Conservation (phyloP, 2,888 invertebrate genomes). For the Microplitis manilae region DNA sequence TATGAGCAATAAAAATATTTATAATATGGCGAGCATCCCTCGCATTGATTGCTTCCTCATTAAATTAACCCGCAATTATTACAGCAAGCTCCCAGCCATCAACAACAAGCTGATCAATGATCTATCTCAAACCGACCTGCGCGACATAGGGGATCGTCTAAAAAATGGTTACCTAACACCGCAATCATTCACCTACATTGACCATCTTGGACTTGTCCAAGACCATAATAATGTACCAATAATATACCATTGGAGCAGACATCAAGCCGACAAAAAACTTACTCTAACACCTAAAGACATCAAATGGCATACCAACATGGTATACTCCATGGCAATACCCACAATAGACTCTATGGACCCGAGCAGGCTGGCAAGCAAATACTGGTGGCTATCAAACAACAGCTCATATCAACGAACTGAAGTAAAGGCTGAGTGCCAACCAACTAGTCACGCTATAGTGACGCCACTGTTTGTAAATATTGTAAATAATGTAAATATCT, state of each 20-base stretch:
- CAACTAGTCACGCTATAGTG: no score
- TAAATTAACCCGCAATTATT: neutral
- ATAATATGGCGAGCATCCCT: slow-evolving; percentile 30
- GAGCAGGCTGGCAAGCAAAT: no score
- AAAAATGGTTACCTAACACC: neutral
- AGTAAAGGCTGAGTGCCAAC: no score
- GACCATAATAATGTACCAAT: neutral
- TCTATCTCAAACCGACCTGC: neutral
- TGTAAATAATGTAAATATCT: no score
- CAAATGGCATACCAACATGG: no score
- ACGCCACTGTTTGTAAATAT: no score
- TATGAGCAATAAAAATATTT: slow-evolving; percentile 30
- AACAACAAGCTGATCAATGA: neutral
- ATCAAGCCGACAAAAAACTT: neutral
- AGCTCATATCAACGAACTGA: no score
- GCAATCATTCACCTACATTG: neutral
- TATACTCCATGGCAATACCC: no score
- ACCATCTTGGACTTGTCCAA: neutral
- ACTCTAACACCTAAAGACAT: no score
- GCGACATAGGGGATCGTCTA: neutral
- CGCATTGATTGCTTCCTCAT: neutral
- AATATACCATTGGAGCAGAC: neutral
- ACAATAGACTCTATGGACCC: no score
- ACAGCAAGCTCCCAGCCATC: neutral
- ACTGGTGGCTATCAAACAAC: no score